Evolutionary conservation across 2,888 invertebrate species (phyloP).

Genomic region (Stomorhina lunata): DNA sequence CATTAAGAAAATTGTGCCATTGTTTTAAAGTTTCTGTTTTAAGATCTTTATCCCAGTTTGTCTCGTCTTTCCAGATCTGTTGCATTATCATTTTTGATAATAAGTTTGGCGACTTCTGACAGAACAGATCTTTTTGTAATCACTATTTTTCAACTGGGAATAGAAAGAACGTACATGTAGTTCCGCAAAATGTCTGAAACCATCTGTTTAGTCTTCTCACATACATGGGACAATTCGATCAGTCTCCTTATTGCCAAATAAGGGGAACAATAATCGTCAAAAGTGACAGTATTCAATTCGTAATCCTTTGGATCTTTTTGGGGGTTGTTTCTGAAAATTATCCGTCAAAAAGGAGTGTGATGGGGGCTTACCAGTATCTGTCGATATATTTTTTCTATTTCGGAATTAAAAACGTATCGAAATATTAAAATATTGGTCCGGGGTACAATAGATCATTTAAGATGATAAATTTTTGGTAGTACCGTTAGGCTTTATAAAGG

Average conservation of each 20-base stretch:
- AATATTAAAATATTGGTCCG: neutral
- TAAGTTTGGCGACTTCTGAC: neutral
- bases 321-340: no score
- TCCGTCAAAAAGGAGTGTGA: neutral
- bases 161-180: neutral
- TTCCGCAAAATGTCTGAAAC: neutral
- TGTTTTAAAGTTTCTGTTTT: no score
- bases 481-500: no score
- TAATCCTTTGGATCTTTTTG: no score
- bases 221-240: neutral
- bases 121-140: neutral
- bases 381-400: neutral
- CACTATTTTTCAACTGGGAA: no score
- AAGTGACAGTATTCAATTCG: no score
- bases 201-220: neutral
- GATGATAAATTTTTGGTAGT: no score
- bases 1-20: no score
- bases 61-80: no score
- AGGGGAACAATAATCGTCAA: neutral
- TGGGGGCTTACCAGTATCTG: neutral
- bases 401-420: neutral
- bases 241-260: neutral
- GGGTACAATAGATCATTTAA: neutral
- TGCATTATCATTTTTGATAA: no score
- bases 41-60: no score